Base-by-base conservation (phyloP, 2,888 invertebrate species). In the Nomada lathburiana region DNA sequence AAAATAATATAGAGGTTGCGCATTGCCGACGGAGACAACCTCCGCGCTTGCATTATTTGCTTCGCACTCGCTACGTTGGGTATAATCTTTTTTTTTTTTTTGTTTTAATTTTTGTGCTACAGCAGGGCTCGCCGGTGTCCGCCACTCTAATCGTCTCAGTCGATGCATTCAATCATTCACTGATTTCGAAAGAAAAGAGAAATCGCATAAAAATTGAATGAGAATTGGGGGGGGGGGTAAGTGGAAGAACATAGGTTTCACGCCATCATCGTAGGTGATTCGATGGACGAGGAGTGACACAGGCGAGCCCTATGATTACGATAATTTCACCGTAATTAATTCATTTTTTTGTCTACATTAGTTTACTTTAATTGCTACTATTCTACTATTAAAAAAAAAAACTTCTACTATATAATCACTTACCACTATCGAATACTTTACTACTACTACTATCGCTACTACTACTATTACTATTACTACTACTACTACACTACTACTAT, bases 351-450 rank as follows among this genome's bases (percentile, higher is more conserved):
- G 88, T 89, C 89, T 92, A 91, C 87, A 91, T 91, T 91, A 92
- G 91, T 93, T 93, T 91, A 90, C 84, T 90, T 91, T 91, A 91
- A 92, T 92, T 86, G 85, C 88, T 92, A 90, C 85, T 91, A 90
- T 89, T 89, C 85, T 91, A 91, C 88, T 88, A 90, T 88, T 87
- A 88, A 89, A 84, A 83, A 69, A 69, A 87, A 88, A 85, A 84
- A 78, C 68, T 79, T 63, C 84, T 86, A 85, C 84, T 91, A 89
- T 81, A 82, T 81, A 90, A 89, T 86, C 89, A 84, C 83, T 87
- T 90, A 87, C 84, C 87, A 84, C 84, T 89, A 86, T 85, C 82
- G 81, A 84, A 84, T 90, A 84, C 83, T 88, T 65, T 85, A 80
- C 57, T 72, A 79, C 67, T 76, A 76, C 63, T 82, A 82, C 20